phyloP scores from a whole-genome alignment of 2,797 vertebrate genomes.

The Meriones psammophilus region DNA sequence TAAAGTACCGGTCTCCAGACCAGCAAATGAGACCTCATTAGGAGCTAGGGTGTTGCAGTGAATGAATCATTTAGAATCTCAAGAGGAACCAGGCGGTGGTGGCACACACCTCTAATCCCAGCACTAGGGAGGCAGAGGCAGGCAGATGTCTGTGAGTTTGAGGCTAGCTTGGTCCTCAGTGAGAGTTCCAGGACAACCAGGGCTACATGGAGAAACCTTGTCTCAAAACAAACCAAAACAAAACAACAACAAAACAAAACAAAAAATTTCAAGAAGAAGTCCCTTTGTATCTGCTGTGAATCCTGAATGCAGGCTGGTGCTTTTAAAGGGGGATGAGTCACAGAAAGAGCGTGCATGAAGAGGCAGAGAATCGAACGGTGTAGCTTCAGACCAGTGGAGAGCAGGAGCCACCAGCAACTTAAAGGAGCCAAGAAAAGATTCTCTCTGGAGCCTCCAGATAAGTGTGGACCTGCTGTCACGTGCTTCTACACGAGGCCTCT shows the following conservation, averaged over 20 bases:
- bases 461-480: neutral
- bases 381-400: neutral
- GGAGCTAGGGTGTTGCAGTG: neutral
- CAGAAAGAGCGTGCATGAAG: neutral
- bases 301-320: neutral
- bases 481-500: neutral
- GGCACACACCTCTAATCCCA: too few species aligned
- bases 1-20: neutral
- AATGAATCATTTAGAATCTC: neutral
- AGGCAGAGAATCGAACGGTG: neutral
- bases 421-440: neutral
- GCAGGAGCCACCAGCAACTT: neutral
- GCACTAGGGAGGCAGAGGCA: too few species aligned
- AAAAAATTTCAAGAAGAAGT: neutral
- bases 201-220: too few species aligned
- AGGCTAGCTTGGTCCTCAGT: too few species aligned
- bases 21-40: neutral
- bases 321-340: neutral
- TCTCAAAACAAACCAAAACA: too few species aligned
- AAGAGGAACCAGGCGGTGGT: too few species aligned
- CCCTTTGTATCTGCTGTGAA: neutral
- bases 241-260: too few species aligned
- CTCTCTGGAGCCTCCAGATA: neutral
- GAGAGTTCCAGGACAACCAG: too few species aligned
- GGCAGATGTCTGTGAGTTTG: too few species aligned